Base-by-base conservation (phyloP, 2,113 vertebrate species). In the Labrus mixtus region DNA sequence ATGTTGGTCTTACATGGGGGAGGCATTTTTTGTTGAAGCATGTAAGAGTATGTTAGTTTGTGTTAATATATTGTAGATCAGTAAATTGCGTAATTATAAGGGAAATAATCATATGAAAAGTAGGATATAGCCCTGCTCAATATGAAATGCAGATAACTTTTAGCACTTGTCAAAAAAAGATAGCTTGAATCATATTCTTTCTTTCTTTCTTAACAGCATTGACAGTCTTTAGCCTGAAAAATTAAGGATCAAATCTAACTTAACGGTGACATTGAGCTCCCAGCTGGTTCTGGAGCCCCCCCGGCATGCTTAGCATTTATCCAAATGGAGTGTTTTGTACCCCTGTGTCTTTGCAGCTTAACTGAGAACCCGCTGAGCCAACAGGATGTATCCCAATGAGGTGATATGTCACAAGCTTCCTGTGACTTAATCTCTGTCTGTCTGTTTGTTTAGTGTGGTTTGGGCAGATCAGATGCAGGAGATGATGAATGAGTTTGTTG, bases 381-480 rank as follows among this genome's bases (percentile, higher is more conserved):
- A 85, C 84, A 86, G 74, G 46, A 79, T 73, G 73, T 22, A 67
- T 63, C 79, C 79, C 55, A 37, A 53, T 54, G 77, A 78, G 66
- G 58, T 73, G 87, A 51, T 15, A 68, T 71, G 83, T 86, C 76
- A 82, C 45, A 43, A 60, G 46, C 58, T 74, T 65, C 12, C 58
- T 76, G 58, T 72, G 73, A 62, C 73, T 85, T 76, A 36, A 51
- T 23, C 62, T 65, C 22, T 84, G 82, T 72, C 55, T 82, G 72
- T 84, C 60, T 53, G 64, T 39, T 16, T 39, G 12, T 58, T 56
- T 13, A 19, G 10, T 1, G 20, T 29, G 45, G 57, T 66, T 48
- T 69, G 46, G 11, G 37, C 1, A 39, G 17, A 69, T 76, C 51
- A 69, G 37, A 9, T 67, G 45, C n/a, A 65, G n/a, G n/a, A 57